A percentile compares a stretch with the other conserved stretches of the same genome.
Evolutionary conservation across 2,888 invertebrate species (phyloP).

Genomic region (Polyploca ridens): DNA sequence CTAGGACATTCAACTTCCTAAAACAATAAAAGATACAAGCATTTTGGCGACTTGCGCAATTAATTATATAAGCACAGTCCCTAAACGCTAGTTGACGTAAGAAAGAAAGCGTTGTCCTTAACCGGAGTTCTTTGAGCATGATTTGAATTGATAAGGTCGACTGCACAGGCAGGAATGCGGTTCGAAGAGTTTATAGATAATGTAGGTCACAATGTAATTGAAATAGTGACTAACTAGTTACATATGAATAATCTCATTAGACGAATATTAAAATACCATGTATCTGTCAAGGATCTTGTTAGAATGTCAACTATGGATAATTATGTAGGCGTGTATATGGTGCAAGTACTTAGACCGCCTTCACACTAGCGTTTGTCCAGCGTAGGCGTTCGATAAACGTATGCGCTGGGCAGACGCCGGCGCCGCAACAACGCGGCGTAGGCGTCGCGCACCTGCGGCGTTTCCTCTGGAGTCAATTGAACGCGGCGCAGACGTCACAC

Average conservation of each 20-base stretch:
- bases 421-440: no score
- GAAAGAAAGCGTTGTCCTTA: slow-evolving; percentile 78
- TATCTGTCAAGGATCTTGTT: not conserved
- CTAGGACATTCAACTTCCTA: slow-evolving; percentile 3
- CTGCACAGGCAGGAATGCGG: slow-evolving; percentile 31
- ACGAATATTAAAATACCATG: not conserved
- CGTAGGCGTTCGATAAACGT: no score
- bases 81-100: slow-evolving; percentile 66
- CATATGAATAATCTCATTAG: slow-evolving; percentile 8
- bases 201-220: slow-evolving; percentile 26
- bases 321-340: not conserved
- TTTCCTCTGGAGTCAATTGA: no score
- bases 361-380: no score
- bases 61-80: slow-evolving; percentile 63
- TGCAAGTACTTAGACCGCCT: no score
- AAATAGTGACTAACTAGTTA: not conserved
- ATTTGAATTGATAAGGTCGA: slow-evolving; percentile 59
- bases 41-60: slow-evolving; percentile 46
- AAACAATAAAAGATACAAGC: slow-evolving; percentile 10
- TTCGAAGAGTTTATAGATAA: slow-evolving; percentile 26
- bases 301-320: slow-evolving; percentile 5
- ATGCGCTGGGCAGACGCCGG: no score
- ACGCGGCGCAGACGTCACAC: no score
- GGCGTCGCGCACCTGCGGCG: no score
- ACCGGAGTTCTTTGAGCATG: slow-evolving; percentile 55